Base-by-base conservation (phyloP, 1,140 invertebrate genomes). In the Aradophagus sp. region DNA sequence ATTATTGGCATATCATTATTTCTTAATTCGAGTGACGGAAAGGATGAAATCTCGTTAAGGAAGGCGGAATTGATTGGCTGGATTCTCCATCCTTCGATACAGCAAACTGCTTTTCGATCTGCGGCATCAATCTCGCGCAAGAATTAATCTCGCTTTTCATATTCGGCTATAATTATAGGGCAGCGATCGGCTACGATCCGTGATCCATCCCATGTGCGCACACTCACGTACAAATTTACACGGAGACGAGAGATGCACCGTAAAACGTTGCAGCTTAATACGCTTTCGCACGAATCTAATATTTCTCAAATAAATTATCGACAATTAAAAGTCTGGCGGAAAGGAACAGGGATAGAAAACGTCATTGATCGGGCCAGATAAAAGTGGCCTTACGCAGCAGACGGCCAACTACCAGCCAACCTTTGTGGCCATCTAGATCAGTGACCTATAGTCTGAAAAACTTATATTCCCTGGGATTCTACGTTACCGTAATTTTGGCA, bases 211-310 rank as follows among this genome's bases (percentile, higher is more conserved):
- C 62, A 47, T 52, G 48, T 47, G 35, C 45, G 14, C 59, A 55
- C 13, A 67, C 58, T 4, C 26, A 15, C 29, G 26, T 5, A 15
- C 38, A 39, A 27, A 41, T 34, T 6, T n/a, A 47, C 16, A 45
- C 34, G 10, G 6, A 31, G n/a, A 10, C 45, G n/a, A 4, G 5
- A 11, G 45, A 36, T 44, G 26, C 63, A 20, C 15, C 59, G 59
- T 66, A 63, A 26, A 68, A 52, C 67, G 79, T 84, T 23, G 4
- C 8, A 23, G n/a, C n/a, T 23, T 85, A 83, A 85, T 85, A 85
- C 80, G 74, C 75, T 85, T 85, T 85, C 83, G 83, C 83, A 83
- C 83, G 83, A 85, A 83, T 84, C 82, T 84, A 85, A 84, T 84
- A 83, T 85, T 85, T 84, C 81, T 58, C 79, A 73, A 69, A 83